These are phyloP conservation scores for Chironomus riparius DNA, from an alignment of 2,888 invertebrate species.

Conservation along the genomic window DNA sequence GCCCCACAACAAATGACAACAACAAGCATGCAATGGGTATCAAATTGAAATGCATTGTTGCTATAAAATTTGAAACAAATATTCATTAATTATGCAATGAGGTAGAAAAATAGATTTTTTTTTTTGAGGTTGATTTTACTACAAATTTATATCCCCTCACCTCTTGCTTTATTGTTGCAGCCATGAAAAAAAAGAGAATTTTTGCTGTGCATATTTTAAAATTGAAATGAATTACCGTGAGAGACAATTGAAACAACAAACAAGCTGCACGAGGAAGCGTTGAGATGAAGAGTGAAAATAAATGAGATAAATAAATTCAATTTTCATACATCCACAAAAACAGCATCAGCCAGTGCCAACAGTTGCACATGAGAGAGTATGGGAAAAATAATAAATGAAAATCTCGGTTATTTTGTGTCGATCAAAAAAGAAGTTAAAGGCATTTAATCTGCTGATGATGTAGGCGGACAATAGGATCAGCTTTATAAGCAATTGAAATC, in stretches of 20 bases:
- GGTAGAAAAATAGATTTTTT: not conserved
- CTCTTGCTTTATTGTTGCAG: not conserved
- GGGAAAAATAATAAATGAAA: no score
- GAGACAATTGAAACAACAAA: not conserved
- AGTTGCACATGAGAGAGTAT: no score
- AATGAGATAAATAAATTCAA: not conserved
- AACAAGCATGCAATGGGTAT: not conserved
- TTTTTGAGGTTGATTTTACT: not conserved
- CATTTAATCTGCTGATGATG: no score
- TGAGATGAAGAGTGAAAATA: not conserved
- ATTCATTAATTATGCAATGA: slow-evolving; percentile 8
- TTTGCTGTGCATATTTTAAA: not conserved
- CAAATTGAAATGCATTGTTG: not conserved
- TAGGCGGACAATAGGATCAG: no score
- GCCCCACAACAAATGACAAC: not conserved
- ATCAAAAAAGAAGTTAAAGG: no score
- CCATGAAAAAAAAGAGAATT: no score
- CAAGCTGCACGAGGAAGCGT: not conserved
- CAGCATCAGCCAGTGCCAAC: no score
- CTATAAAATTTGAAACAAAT: not conserved
- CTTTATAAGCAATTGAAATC: no score
- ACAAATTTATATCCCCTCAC: not conserved
- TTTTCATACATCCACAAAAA: no score
- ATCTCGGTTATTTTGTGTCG: no score
- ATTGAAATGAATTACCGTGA: not conserved